Percentiles rank a stretch among this genome's conserved stretches.
These are phyloP conservation scores for Spheniscus humboldti DNA, from an alignment of 2,797 vertebrate genomes.

Conservation along the genomic window DNA sequence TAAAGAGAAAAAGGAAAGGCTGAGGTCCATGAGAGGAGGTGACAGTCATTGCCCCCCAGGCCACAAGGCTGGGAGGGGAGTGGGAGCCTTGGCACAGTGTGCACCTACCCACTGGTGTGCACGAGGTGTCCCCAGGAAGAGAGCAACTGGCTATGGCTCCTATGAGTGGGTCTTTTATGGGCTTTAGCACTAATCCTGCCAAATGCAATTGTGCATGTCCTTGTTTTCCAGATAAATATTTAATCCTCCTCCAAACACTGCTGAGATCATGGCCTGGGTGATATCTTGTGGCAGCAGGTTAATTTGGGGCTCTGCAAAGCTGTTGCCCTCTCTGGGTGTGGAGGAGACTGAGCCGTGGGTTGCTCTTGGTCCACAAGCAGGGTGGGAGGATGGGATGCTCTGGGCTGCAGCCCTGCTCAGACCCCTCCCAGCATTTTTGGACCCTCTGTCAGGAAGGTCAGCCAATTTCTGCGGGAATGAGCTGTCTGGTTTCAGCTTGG, in stretches of 20 bases:
- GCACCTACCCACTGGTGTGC: not conserved
- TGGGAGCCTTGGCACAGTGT: not conserved
- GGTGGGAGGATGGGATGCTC: not conserved
- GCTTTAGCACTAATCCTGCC: not conserved
- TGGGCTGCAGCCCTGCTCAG: not conserved
- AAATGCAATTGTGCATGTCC: not conserved
- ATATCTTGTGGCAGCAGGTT: not conserved
- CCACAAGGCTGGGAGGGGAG: not conserved
- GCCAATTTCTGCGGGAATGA: not conserved
- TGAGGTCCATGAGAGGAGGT: not conserved
- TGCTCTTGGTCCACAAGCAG: not conserved
- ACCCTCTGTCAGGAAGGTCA: not conserved
- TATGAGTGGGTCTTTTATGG: not conserved
- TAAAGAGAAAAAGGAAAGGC: not conserved
- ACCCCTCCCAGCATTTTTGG: not conserved
- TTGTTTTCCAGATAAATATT: slow-evolving; percentile 29
- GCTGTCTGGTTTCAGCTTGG: not conserved
- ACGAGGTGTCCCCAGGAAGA: rapidly evolving
- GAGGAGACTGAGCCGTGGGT: not conserved
- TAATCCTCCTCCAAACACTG: not conserved
- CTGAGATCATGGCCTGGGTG: not conserved
- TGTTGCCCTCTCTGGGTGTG: not conserved
- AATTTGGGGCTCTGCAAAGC: not conserved
- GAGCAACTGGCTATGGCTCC: not conserved
- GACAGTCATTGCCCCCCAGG: not conserved